phyloP scores from a whole-genome alignment of 2,113 vertebrate genomes.

The Scartelaos histophorus region DNA sequence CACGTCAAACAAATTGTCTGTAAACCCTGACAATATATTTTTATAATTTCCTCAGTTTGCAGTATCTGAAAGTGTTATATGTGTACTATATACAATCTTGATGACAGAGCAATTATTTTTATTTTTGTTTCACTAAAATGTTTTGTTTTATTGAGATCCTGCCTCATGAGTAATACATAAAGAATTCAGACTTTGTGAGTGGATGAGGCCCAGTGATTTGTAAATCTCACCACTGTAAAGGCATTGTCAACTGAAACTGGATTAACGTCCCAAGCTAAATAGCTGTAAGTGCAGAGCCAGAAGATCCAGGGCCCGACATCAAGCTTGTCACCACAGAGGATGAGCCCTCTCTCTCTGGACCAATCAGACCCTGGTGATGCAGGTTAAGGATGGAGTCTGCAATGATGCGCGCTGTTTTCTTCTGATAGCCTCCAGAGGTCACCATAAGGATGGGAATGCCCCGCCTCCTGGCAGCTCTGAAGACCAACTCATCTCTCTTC shows the following conservation, averaged over 20 bases:
- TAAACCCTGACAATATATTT: background rate
- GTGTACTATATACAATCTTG: background rate
- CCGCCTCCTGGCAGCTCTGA: conserved; percentile 78
- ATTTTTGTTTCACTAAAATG: background rate
- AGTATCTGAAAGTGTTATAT: background rate
- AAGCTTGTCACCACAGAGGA: conserved; percentile 61
- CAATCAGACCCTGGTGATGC: conserved; percentile 82
- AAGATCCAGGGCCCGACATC: conserved; percentile 53
- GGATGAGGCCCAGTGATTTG: background rate
- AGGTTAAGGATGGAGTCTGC: conserved; percentile 96
- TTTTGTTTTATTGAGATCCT: background rate
- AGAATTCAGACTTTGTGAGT: background rate
- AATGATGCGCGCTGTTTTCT: conserved; percentile 91
- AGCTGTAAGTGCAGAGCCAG: conserved; percentile 40
- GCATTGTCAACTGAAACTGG: background rate
- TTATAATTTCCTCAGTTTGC: background rate
- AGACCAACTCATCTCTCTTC: conserved; percentile 89
- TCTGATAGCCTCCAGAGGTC: conserved; percentile 94
- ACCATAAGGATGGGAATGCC: conserved; percentile 92
- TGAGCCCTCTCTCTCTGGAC: conserved; percentile 50
- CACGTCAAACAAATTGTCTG: background rate
- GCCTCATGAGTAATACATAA: background rate
- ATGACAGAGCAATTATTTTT: background rate
- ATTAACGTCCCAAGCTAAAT: conserved; percentile 37
- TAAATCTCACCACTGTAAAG: background rate